Evolutionary conservation across 2,797 vertebrate species (phyloP), one percentile per base, ranked within the genome.

Genomic region (Sebastes matsubarae): DNA sequence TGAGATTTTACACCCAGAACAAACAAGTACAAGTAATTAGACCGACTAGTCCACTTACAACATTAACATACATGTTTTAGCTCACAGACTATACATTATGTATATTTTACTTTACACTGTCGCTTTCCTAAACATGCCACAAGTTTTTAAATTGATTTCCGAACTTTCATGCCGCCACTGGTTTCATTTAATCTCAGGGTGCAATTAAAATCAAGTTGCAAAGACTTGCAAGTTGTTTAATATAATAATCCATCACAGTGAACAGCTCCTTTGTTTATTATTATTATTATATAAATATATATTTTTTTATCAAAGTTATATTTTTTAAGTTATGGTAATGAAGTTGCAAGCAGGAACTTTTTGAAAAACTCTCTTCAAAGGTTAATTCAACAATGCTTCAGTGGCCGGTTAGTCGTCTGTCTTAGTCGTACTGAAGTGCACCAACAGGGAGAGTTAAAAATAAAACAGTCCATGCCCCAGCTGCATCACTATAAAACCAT

Each of bases 221-320:
- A 67, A 80, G 54, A 68, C 71, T 68, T 83, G 55, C 67, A 71
- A 75, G 52, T 80, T 65, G 13, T 34, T 83, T 71, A 64, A 81
- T 82, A 65, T 30, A 6, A 64, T 52, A 77, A 73, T 80, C 64
- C 83, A 85, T 80, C 74, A 82, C 50, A 61, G 24, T 58, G 22
- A 75, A 70, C n/a, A 12, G 67, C n/a, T 57, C 25, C n/a, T 82
- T 73, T 72, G 9, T 74, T 68, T 66, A 61, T 73, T 72, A 22
- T 52, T 54, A 52, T 52, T 24, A 10, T 65, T 25, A 2, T 50
- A 58, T 38, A 36, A n/a, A 55, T 57, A 8, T 68, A 20, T 18
- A 1, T 46, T 36, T 38, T 24, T 66, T 30, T 57, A 25, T 36
- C n/a, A 52, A 75, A 75, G 27, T 74, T 20, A n/a, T 11, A 32